Percentiles rank a stretch among this genome's conserved stretches.
phyloP scores from a whole-genome alignment of 2,888 invertebrate species.

The Stictocephala bisonia region DNA sequence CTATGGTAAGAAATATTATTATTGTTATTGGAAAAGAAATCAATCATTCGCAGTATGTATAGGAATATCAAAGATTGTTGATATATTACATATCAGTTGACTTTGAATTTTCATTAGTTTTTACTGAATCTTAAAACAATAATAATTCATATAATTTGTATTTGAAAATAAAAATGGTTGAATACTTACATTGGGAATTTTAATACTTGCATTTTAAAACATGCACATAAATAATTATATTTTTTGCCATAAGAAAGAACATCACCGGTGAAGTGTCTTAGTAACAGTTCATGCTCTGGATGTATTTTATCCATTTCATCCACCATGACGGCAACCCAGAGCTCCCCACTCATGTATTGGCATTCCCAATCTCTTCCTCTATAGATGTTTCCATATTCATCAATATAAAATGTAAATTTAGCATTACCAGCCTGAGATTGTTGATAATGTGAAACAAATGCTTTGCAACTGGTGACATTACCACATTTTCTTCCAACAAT shows the following conservation, averaged over 20 bases:
- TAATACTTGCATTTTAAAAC: background rate
- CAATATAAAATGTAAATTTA: slow-evolving; percentile 16
- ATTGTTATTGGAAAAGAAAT: no score
- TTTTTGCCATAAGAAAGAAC: background rate
- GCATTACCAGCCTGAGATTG: no score
- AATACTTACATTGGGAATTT: background rate
- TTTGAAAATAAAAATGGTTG: background rate
- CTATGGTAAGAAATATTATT: no score
- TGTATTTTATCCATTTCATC: background rate
- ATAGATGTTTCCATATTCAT: slow-evolving; percentile 3
- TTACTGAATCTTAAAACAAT: no score
- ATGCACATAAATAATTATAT: background rate
- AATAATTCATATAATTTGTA: background rate
- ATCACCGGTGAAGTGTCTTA: slow-evolving; percentile 45
- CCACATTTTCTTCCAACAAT: no score
- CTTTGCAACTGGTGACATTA: no score
- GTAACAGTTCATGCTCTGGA: slow-evolving; percentile 39
- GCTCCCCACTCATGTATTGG: background rate
- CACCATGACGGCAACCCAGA: slow-evolving; percentile 10
- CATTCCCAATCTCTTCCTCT: slow-evolving; percentile 1
- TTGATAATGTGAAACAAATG: no score
- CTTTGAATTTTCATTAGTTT: no score
- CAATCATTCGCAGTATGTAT: no score
- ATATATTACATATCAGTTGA: no score
- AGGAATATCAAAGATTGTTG: no score